phyloP scores from a whole-genome alignment of 2,888 invertebrate genomes.

The Polydrusus cervinus region DNA sequence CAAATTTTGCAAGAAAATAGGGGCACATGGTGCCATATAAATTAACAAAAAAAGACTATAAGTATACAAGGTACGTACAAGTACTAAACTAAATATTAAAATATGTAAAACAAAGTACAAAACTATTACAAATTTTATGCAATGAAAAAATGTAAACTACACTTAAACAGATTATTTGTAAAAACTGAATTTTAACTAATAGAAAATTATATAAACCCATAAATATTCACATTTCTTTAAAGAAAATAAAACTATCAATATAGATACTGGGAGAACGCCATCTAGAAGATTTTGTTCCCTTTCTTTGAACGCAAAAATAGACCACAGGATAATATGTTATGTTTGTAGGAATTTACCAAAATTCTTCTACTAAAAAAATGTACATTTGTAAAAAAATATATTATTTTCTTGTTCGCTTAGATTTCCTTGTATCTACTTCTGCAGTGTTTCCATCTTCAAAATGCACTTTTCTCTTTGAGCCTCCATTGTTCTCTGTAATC shows the following conservation, averaged over 20 bases:
- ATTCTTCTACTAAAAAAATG: background rate
- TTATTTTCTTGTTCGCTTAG: slow-evolving; percentile 25
- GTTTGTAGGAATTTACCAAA: background rate
- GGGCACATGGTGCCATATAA: background rate
- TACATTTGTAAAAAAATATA: background rate
- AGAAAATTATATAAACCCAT: background rate
- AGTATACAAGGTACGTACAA: background rate
- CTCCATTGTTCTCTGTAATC: background rate
- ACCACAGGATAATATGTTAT: too few species aligned
- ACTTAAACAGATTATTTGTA: background rate
- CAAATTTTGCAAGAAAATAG: too few species aligned
- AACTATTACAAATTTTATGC: background rate
- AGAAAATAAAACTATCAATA: slow-evolving; percentile 4
- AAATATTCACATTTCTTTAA: background rate
- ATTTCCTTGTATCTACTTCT: background rate
- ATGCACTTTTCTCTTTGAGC: slow-evolving; percentile 21
- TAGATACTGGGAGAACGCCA: background rate
- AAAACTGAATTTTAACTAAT: background rate
- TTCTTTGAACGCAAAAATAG: background rate
- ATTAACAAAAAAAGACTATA: slow-evolving; percentile 3
- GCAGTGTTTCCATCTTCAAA: slow-evolving; percentile 14
- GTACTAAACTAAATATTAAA: background rate
- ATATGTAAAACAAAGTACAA: slow-evolving; percentile 1
- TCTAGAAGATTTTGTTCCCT: background rate
- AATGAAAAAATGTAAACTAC: slow-evolving; percentile 1